Evolutionary conservation across 2,113 vertebrate genomes (phyloP).

Genomic region (Hemiscyllium ocellatum): DNA sequence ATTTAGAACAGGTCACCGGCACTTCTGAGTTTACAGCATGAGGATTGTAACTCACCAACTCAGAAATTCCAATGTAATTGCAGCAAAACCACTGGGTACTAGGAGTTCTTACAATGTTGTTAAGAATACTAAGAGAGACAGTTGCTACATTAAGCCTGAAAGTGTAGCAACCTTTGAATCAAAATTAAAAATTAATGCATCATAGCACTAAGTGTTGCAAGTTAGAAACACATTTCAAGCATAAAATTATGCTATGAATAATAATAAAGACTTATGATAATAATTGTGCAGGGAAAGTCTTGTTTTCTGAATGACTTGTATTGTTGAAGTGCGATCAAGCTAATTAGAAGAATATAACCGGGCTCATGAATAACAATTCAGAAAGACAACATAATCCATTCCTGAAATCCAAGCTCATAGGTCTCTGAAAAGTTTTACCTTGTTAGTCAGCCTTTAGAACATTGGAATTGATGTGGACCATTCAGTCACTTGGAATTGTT

Average conservation of each 20-base stretch:
- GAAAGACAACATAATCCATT: background rate
- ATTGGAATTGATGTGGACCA: background rate
- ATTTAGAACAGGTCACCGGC: background rate
- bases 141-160: background rate
- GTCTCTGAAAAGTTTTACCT: background rate
- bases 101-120: background rate
- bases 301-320: slow-evolving; percentile 27
- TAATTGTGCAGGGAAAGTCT: background rate
- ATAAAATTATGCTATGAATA: background rate
- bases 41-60: background rate
- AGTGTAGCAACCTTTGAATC: background rate
- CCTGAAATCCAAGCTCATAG: background rate
- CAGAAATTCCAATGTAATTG: background rate
- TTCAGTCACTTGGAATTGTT: background rate
- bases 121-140: background rate
- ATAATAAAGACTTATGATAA: slow-evolving; percentile 13
- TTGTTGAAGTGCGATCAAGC: background rate
- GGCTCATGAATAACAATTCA: background rate
- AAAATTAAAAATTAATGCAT: slow-evolving; percentile 7
- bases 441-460: background rate
- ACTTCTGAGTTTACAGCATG: too few species aligned
- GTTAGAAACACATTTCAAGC: background rate
- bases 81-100: background rate
- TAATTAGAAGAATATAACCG: background rate
- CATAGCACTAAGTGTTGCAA: background rate